A percentile compares a stretch with the other conserved stretches of the same genome.
Conservation (phyloP, 2,888 invertebrate genomes). For the Hydrotaea cyrtoneurina region DNA sequence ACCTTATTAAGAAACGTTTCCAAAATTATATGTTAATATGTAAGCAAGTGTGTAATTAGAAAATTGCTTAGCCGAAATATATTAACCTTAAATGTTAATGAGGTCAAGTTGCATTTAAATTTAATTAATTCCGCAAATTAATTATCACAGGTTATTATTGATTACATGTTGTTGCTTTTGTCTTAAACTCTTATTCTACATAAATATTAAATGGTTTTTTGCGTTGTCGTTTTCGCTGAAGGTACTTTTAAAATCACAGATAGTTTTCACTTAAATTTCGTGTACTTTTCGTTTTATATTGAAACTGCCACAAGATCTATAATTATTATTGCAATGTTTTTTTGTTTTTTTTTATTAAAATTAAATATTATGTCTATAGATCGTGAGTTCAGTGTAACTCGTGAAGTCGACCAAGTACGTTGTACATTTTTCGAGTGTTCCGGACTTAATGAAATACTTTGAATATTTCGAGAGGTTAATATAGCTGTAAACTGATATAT, state of each 20-base stretch:
- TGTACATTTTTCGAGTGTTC: slow-evolving; percentile 76
- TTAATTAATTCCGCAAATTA: not conserved
- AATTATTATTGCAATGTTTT: slow-evolving; percentile 30
- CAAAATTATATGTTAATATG: not conserved
- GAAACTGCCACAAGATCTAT: slow-evolving; percentile 58
- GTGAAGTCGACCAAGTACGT: slow-evolving; percentile 67
- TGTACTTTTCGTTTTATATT: not conserved
- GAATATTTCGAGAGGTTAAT: slow-evolving; percentile 48
- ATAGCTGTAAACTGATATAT: slow-evolving; percentile 26
- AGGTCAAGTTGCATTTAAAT: not conserved
- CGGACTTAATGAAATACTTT: slow-evolving; percentile 66
- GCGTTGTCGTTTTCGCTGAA: slow-evolving; percentile 36
- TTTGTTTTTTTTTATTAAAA: slow-evolving; percentile 30
- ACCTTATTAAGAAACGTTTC: not conserved
- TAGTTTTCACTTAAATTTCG: slow-evolving; percentile 47
- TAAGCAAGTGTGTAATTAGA: not conserved
- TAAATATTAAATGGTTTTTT: slow-evolving; percentile 13
- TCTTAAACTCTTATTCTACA: not conserved
- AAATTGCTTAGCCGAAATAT: not conserved
- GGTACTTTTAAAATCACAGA: slow-evolving; percentile 68
- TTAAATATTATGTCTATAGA: slow-evolving; percentile 11
- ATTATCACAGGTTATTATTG: too few relatives aligned
- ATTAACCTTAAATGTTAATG: not conserved
- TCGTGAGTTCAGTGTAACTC: slow-evolving; percentile 69
- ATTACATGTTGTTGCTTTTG: not conserved